These are phyloP conservation scores for Heptranchias perlo DNA, from an alignment of 2,113 vertebrate species.

Conservation along the genomic window DNA sequence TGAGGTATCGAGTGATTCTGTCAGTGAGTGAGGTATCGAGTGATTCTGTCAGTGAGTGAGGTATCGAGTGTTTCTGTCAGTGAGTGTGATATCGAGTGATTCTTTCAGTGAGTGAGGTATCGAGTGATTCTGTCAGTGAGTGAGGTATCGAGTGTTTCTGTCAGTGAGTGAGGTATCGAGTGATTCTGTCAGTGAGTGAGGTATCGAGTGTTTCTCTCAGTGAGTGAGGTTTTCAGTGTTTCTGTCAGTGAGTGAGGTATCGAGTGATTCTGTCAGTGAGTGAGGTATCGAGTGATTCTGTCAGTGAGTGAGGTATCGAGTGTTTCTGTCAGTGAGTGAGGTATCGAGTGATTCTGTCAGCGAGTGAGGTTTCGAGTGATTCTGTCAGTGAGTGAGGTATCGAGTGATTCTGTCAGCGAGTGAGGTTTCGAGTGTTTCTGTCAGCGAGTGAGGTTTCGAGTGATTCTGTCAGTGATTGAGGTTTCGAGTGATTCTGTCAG, in stretches of 20 bases:
- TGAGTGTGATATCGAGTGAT: background rate
- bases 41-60: background rate
- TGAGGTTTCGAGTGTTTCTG: too few relatives aligned
- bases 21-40: background rate
- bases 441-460: background rate
- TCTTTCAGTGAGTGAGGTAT: too few relatives aligned
- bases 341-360: background rate
- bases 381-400: too few relatives aligned
- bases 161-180: too few relatives aligned
- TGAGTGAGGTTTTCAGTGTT: too few relatives aligned
- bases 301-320: background rate
- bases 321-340: background rate
- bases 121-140: too few relatives aligned
- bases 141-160: too few relatives aligned
- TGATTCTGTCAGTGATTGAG: background rate
- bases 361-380: background rate
- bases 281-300: background rate
- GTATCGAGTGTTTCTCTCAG: background rate
- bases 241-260: background rate
- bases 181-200: background rate
- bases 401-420: too few relatives aligned
- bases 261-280: background rate
- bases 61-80: background rate
- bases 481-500: background rate
- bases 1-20: background rate